Percentiles rank a stretch among this genome's conserved stretches.
These are phyloP conservation scores for Pristis pectinata DNA, from an alignment of 2,797 vertebrate genomes.

Conservation along the genomic window DNA sequence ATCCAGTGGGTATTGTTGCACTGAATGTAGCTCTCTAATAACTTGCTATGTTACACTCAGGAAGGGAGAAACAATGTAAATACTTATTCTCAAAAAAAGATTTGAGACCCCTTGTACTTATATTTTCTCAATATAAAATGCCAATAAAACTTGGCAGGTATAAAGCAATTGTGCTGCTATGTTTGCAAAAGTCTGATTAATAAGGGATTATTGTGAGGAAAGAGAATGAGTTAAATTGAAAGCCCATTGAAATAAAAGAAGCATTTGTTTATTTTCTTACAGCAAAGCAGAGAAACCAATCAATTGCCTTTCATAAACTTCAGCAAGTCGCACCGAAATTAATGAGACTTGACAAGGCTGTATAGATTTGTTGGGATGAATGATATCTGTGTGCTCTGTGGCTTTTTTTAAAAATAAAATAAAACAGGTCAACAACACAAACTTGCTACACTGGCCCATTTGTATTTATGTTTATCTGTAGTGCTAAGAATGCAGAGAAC, in stretches of 20 bases:
- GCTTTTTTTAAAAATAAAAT: conserved; percentile 8
- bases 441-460: background rate
- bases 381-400: background rate
- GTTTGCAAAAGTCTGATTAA: background rate
- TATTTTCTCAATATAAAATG: background rate
- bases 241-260: conserved; percentile 14
- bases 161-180: background rate
- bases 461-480: background rate
- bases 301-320: conserved; percentile 23
- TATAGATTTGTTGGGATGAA: conserved; percentile 21
- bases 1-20: background rate
- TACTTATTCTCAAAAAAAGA: background rate
- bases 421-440: conserved; percentile 10
- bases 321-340: conserved; percentile 28
- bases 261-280: conserved; percentile 19
- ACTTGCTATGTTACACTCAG: background rate
- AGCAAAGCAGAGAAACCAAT: conserved; percentile 1
- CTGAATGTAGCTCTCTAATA: background rate
- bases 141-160: background rate
- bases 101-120: background rate
- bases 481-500: background rate
- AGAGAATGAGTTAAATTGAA: background rate
- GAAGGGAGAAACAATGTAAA: background rate
- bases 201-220: background rate
- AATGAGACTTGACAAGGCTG: conserved; percentile 33